Conservation (phyloP, 2,797 vertebrate species). For the Melanotaenia trifasciata region DNA sequence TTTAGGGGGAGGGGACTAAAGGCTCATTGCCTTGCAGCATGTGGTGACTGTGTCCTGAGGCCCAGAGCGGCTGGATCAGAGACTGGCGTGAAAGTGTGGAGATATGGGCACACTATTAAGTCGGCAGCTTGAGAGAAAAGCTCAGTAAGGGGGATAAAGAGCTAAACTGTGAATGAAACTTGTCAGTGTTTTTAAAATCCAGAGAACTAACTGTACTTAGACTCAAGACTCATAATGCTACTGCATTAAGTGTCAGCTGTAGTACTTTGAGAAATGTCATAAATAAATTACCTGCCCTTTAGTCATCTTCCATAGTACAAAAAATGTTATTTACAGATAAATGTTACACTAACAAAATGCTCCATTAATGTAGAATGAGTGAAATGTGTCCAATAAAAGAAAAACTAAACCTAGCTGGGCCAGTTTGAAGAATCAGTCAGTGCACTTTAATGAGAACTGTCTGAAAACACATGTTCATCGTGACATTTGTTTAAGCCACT, state of each 20-base stretch:
- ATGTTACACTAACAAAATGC: not conserved
- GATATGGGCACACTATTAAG: not conserved
- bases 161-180: not conserved
- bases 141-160: not conserved
- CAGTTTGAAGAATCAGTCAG: not conserved
- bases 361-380: not conserved
- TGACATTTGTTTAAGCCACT: not conserved
- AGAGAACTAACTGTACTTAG: not conserved
- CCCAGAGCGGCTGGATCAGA: not conserved
- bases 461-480: not conserved
- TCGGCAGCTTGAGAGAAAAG: not conserved
- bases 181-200: no score
- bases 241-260: not conserved
- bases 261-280: not conserved
- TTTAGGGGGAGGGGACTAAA: not conserved
- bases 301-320: not conserved
- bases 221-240: not conserved
- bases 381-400: not conserved
- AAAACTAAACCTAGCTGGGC: not conserved
- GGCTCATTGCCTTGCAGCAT: not conserved
- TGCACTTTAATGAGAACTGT: not conserved
- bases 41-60: not conserved
- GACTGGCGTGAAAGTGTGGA: not conserved
- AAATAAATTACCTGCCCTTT: not conserved
- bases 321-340: not conserved